Base-by-base conservation (phyloP, 92 coral and sea anemone species). In the Nematostella vectensis region DNA sequence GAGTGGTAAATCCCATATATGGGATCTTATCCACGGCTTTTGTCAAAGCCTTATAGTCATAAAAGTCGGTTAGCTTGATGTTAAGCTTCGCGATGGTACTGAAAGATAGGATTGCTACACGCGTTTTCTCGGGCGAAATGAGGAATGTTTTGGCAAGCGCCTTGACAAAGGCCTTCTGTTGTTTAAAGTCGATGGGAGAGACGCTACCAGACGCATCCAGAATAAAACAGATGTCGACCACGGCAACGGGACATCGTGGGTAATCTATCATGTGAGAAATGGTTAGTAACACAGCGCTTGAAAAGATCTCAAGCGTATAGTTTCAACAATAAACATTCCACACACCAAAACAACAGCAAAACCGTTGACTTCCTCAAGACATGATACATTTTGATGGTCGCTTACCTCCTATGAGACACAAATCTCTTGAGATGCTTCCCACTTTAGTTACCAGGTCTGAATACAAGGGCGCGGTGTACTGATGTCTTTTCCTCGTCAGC, bases 351-450 rank as follows among this genome's bases (percentile, higher is more conserved):
- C n/a, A n/a, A n/a, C n/a, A n/a, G n/a, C n/a, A n/a, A n/a, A n/a
- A n/a, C n/a, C n/a, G n/a, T n/a, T n/a, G n/a, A n/a, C n/a, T n/a
- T n/a, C n/a, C n/a, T n/a, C n/a, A n/a, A n/a, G n/a, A n/a, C n/a
- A n/a, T n/a, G n/a, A n/a, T n/a, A n/a, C n/a, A n/a, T n/a, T n/a
- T n/a, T n/a, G n/a, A n/a, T n/a, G n/a, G n/a, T n/a, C 40, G 15
- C 40, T 33, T 45, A 79, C 86, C 65, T 61, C 71, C 80, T 55
- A 58, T 55, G 25, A 70, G 59, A 44, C 86, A 79, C 20, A 61
- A 50, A 27, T 70, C 74, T 45, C 52, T 53, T 0, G 76, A 42
- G 55, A 79, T 55, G 54, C 55, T 56, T 2, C 63, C 70, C 20
- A 64, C 55, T 43, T 79, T 81, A 22, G 59, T 58, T 2, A 55